Percentiles rank a stretch among this genome's conserved stretches.
These are phyloP conservation scores for Taphrorychus bicolor DNA, from an alignment of 2,888 invertebrate species.

Conservation along the genomic window DNA sequence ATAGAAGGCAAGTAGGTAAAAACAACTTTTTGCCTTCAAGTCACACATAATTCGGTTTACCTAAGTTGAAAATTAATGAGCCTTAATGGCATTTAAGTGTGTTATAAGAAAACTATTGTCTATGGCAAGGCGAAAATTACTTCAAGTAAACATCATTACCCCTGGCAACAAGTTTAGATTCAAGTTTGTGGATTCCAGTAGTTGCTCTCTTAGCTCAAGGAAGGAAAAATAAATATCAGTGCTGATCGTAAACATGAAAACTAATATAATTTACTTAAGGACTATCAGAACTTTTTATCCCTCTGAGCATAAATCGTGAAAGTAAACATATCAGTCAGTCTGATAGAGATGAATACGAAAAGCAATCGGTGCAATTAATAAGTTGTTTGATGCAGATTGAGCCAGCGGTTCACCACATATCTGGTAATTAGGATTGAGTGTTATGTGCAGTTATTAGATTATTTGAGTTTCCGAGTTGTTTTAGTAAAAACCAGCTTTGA, in stretches of 20 bases:
- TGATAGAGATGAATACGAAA: neutral
- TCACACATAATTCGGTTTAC: no score
- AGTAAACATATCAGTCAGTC: neutral
- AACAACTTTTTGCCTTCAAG: no score
- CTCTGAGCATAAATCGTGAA: neutral
- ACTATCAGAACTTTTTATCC: neutral
- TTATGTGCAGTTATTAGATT: no score
- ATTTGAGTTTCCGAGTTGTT: no score
- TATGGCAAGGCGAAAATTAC: no score
- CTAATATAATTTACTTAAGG: neutral
- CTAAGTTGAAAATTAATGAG: no score
- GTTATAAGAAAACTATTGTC: no score
- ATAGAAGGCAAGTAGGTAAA: no score
- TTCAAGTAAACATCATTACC: neutral
- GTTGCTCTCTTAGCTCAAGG: neutral
- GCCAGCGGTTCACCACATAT: no score
- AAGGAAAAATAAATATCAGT: conserved; percentile 4
- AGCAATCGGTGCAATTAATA: neutral
- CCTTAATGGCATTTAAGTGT: no score
- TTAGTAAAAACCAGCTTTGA: no score
- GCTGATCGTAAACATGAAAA: neutral
- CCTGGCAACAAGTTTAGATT: neutral
- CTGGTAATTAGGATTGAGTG: no score
- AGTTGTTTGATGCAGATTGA: neutral
- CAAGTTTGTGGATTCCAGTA: neutral